Base-by-base conservation (phyloP, 2,888 invertebrate genomes). In the Caenorhabditis angaria region DNA sequence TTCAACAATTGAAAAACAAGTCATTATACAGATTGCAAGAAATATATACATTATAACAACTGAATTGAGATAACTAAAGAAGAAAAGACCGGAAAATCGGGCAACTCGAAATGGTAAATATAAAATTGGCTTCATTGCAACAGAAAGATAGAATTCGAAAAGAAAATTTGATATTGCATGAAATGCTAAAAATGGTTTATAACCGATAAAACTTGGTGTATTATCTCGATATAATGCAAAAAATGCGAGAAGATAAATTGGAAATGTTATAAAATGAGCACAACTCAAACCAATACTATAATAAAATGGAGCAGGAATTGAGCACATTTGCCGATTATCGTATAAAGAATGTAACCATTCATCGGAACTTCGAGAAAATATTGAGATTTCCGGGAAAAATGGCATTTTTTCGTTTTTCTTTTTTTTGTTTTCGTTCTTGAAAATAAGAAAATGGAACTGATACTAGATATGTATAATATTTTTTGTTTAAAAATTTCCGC, bases 261-360 rank as follows among this genome's bases (percentile, higher is more conserved):
- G 70, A 35, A 54, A 59, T 20, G 70, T 61, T 4, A 70, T 57
- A 32, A 65, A n/a, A 57, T 70, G 70, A 24, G 70, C 65, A 10
- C 61, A 28, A 8, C 65, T 65, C 25, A 61, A 48, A 35, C 57
- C 41, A 20, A 70, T 14, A 65, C 53, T 65, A 27, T 70, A 70
- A 53, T 25, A 51, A 2, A 58, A 0, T 18, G 70, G 70, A 27
- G 61, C 61, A 12, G 64, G 65, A 22, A 51, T 65, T 1, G 70
- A 56, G 29, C 70, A 70, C 61, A 65, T 65, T 20, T 57, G 32
- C 18, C 70, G 32, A 41, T 70, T 58, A 51, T 70, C 70, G 47
- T 70, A 70, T 3, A 70, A 48, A 2, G 65, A 35, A 20, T 57
- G n/a, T 2, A 14, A 57, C 70, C 70, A 70, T 61, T 70, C 70